A percentile compares a stretch with the other conserved stretches of the same genome.
phyloP scores from a whole-genome alignment of 2,113 vertebrate genomes.

The Zeus faber region DNA sequence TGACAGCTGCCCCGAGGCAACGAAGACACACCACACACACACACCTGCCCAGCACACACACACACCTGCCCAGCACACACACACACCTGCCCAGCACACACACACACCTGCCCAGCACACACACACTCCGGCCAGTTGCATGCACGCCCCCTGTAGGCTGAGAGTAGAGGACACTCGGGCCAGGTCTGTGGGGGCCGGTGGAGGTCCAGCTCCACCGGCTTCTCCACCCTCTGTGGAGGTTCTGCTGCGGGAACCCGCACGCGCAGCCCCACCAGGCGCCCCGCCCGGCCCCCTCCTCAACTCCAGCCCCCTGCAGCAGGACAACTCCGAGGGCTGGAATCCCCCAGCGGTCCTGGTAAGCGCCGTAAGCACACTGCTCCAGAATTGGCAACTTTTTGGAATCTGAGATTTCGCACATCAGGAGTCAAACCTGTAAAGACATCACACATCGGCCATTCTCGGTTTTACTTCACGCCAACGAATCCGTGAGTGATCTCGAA shows the following conservation, averaged over 20 bases:
- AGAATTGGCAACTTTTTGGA: too few relatives aligned
- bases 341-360: conserved; percentile 36
- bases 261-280: conserved; percentile 2
- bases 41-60: not conserved
- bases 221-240: not conserved
- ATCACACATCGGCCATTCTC: too few relatives aligned
- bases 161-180: not conserved
- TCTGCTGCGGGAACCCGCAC: not conserved
- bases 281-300: not conserved
- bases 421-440: too few relatives aligned
- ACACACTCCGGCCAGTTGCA: not conserved
- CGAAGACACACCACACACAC: conserved; percentile 37
- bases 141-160: not conserved
- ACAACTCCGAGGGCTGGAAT: conserved; percentile 5
- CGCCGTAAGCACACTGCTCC: too few relatives aligned
- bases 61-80: not conserved
- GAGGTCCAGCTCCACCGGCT: not conserved
- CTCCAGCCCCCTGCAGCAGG: not conserved
- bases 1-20: conserved; percentile 31
- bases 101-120: not conserved
- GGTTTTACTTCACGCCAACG: too few relatives aligned
- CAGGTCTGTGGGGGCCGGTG: not conserved
- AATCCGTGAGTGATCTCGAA: too few relatives aligned
- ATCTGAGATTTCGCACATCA: too few relatives aligned
- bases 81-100: not conserved